Evolutionary conservation across 64 coral and sea anemone species (phyloP), one percentile per base, ranked within the genome.

Genomic region (Porites australiensis): DNA sequence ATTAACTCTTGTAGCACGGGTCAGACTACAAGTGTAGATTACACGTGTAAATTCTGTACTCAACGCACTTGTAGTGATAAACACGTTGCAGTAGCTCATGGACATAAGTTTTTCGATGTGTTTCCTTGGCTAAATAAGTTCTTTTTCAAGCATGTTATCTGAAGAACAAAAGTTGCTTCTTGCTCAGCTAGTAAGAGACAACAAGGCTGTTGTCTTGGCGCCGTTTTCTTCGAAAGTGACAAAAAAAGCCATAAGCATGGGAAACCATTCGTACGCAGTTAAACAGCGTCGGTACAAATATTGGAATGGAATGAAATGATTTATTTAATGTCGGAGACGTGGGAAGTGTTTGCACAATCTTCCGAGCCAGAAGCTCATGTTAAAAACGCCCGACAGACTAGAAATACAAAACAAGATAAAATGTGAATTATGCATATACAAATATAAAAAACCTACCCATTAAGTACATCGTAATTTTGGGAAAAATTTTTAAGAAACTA

Each of bases 151-250:
- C 67, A 70, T 70, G 67, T 70, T 70, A 70, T 70, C 67, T 22
- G 27, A 70, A 70, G n/a, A 70, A 70, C 67, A 70, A 70, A 70
- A 70, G 67, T 70, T 70, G 67, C 22, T 70, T 8, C 22, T 70
- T 27, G 67, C 67, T 21, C 67, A 70, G 67, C 67, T 70, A 8
- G 67, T 70, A 70, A n/a, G 67, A 21, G 67, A 70, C 67, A 19
- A 70, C 67, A 70, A 70, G 27, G 22, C 22, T 3, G 27, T 70
- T 27, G 67, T 70, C 8, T 70, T 70, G 67, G 67, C 67, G 67
- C 67, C 67, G 27, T 70, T 70, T 70, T 70, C 67, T 19, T 70
- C 67, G 67, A 70, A n/a, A 70, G 67, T 70, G 67, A 70, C 67
- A 22, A 70, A 70, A 21, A 70, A 70, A 70, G 27, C 67, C 21